Evolutionary conservation across 2,113 vertebrate species (phyloP).

Genomic region (Riparia riparia): DNA sequence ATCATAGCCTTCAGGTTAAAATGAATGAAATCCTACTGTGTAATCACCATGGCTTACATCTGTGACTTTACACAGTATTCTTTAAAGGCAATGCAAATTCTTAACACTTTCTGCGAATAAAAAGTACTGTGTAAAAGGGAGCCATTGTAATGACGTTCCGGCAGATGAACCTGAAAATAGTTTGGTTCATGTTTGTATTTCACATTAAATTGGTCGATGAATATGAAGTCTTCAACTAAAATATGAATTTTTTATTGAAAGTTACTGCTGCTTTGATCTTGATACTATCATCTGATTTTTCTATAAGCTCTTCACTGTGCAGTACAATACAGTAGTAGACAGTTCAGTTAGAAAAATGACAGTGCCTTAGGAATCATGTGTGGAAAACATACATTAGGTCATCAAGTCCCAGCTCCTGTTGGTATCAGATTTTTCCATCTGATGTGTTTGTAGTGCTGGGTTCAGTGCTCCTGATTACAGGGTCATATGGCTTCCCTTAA

Average conservation of each 20-base stretch:
- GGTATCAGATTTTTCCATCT: neutral
- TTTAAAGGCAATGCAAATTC: slow-evolving; percentile 49
- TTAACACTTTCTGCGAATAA: slow-evolving; percentile 48
- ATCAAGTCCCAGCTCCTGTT: neutral
- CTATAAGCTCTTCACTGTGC: neutral
- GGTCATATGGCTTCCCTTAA: neutral
- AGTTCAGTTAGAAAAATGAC: slow-evolving; percentile 17
- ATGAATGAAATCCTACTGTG: slow-evolving; percentile 51
- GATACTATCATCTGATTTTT: neutral
- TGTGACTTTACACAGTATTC: slow-evolving; percentile 26
- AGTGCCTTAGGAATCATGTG: neutral
- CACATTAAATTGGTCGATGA: neutral
- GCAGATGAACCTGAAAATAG: slow-evolving; percentile 21
- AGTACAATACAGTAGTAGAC: neutral
- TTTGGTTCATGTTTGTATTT: slow-evolving; percentile 26
- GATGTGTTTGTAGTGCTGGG: neutral
- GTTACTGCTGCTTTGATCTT: slow-evolving; percentile 8
- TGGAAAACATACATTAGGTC: slow-evolving; percentile 33
- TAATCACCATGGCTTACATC: slow-evolving; percentile 46
- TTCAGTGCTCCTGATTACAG: neutral
- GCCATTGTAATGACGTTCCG: neutral
- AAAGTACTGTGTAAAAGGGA: slow-evolving; percentile 2
- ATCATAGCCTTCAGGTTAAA: slow-evolving; percentile 59
- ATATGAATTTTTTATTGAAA: neutral
- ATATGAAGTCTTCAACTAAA: neutral